Percentiles rank a stretch among this genome's conserved stretches.
Conservation (phyloP, 2,113 vertebrate genomes). For the Hippocampus guttulatus region DNA sequence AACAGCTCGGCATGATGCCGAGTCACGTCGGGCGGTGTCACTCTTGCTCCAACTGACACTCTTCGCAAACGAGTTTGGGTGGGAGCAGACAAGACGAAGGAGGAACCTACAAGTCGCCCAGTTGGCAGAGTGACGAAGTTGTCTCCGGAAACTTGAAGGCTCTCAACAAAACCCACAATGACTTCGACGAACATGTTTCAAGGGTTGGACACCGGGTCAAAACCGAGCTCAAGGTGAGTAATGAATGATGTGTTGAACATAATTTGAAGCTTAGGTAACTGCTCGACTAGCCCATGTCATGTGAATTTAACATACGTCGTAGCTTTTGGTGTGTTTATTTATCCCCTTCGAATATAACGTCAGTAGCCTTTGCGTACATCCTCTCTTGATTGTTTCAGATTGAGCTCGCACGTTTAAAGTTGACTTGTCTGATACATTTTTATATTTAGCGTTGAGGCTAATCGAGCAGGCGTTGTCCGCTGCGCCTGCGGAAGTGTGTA, state of each 20-base stretch:
- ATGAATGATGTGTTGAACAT: neutral
- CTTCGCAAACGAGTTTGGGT: slow-evolving; percentile 21
- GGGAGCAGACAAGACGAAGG: slow-evolving; percentile 26
- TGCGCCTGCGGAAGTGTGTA: slow-evolving; percentile 59
- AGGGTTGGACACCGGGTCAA: slow-evolving; percentile 65
- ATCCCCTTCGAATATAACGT: neutral
- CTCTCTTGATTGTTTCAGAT: neutral
- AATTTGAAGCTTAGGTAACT: neutral
- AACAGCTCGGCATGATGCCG: slow-evolving; percentile 4
- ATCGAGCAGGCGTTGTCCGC: slow-evolving; percentile 60
- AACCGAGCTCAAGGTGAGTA: slow-evolving; percentile 80
- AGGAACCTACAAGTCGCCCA: slow-evolving; percentile 37
- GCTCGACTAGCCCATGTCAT: neutral
- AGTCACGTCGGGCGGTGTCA: slow-evolving; percentile 36
- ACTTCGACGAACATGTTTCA: slow-evolving; percentile 81
- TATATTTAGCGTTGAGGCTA: slow-evolving; percentile 52
- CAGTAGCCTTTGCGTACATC: too few relatives aligned
- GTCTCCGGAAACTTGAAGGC: slow-evolving; percentile 43
- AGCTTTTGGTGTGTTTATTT: neutral
- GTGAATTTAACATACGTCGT: neutral
- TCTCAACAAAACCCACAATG: slow-evolving; percentile 55
- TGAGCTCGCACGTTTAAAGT: neutral
- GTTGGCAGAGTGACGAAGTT: slow-evolving; percentile 60
- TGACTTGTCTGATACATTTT: neutral
- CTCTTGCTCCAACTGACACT: slow-evolving; percentile 35